phyloP scores from a whole-genome alignment of 2,113 vertebrate genomes.

The Thamnophis sirtalis region DNA sequence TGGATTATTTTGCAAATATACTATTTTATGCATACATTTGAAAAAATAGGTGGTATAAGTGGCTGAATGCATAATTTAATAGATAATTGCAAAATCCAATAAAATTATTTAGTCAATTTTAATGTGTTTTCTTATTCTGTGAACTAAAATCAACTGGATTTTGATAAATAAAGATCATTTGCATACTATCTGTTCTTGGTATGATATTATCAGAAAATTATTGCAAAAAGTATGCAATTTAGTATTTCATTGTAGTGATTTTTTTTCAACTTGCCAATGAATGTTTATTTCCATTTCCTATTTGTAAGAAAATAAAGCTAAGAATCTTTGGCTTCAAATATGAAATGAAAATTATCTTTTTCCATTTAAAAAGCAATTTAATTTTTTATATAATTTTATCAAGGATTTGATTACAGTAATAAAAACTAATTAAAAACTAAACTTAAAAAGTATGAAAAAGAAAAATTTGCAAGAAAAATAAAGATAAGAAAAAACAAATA shows the following conservation, averaged over 20 bases:
- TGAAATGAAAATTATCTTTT: not conserved
- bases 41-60: not conserved
- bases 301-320: not conserved
- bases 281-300: not conserved
- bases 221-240: not conserved
- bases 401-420: not conserved
- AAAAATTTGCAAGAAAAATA: not conserved
- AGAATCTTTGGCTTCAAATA: not conserved
- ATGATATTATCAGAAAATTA: not conserved
- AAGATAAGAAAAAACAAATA: not conserved
- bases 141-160: not conserved
- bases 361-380: not conserved
- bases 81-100: not conserved
- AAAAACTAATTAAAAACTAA: not conserved
- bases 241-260: not conserved
- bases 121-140: not conserved
- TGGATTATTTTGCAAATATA: not conserved
- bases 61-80: not conserved
- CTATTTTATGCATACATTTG: not conserved
- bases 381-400: not conserved
- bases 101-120: not conserved
- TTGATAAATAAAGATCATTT: not conserved
- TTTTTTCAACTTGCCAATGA: not conserved
- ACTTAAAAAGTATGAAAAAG: not conserved
- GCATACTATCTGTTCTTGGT: not conserved